Conservation (phyloP, 2,888 invertebrate species). For the Poecilobothrus nobilitatus region DNA sequence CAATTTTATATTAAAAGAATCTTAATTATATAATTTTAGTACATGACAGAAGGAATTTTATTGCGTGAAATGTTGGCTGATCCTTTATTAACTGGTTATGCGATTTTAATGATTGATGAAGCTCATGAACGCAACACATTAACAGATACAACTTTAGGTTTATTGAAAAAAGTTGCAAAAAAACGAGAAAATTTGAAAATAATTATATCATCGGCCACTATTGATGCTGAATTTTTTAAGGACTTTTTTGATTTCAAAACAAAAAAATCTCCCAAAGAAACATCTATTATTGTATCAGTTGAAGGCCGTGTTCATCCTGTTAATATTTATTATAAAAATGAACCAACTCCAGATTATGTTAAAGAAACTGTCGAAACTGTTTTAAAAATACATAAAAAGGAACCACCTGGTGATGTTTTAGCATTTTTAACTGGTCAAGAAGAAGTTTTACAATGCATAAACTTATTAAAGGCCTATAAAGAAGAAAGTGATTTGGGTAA, state of each 20-base stretch:
- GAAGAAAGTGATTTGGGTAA: constrained; percentile 45
- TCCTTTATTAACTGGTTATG: constrained; percentile 81
- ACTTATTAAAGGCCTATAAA: constrained; percentile 52
- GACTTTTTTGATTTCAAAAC: constrained; percentile 62
- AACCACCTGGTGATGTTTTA: constrained; percentile 77
- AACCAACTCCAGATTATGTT: constrained; percentile 85
- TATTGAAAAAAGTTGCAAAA: constrained; percentile 83
- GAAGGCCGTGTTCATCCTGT: constrained; percentile 85
- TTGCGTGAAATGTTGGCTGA: constrained; percentile 92
- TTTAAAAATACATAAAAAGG: constrained; percentile 77
- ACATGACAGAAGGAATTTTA: constrained; percentile 92
- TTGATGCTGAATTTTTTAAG: constrained; percentile 80
- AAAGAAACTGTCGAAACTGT: constrained; percentile 79
- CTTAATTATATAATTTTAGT: constrained; percentile 48
- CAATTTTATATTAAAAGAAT: too few species aligned
- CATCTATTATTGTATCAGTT: constrained; percentile 75
- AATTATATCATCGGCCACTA: constrained; percentile 89
- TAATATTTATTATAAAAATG: constrained; percentile 69
- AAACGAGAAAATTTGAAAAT: constrained; percentile 74
- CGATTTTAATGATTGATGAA: constrained; percentile 84
- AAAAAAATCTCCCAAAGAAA: constrained; percentile 49
- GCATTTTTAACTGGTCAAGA: constrained; percentile 91
- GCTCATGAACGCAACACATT: constrained; percentile 90
- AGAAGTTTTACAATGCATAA: constrained; percentile 75
- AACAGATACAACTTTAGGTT: constrained; percentile 88